Base-by-base conservation (phyloP, 2,113 vertebrate genomes). In the Labeo rohita region DNA sequence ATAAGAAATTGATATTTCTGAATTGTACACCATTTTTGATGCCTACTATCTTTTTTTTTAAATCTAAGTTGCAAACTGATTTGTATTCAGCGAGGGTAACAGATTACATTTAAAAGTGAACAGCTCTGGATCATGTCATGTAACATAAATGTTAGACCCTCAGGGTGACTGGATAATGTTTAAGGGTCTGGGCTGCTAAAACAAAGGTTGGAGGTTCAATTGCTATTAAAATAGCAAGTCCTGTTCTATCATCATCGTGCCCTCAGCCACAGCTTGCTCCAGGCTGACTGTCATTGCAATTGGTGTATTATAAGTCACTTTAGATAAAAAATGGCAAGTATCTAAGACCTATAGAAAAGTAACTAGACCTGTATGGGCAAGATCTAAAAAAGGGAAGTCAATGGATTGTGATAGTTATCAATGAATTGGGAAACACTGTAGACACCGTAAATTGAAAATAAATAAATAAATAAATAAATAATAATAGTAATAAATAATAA, bases 71-170 rank as follows among this genome's bases (percentile, higher is more conserved):
- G 16, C 1, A 52, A 16, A 34, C 4, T 21, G 52, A 79, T 39
- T 21, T 59, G 76, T 59, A 59, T 59, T 79, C 9, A 43, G 52
- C 39, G 52, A 59, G 50, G 76, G 23, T 72, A 72, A 70, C 47
- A 50, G 47, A 76, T 76, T 76, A 72, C 15, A 21, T 49, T 23
- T n/a, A 15, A 75, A 74, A 2, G 45, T 88, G 92, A 91, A 87
- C 90, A 47, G 18, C 56, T 80, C 56, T 80, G 54, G 54, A 6
- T 61, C 8, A 23, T 80, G 79, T 80, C 79, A 80, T 45, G 39
- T 80, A 49, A 65, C 59, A 65, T 80, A 47, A 65, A 80, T n/a
- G 18, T 45, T 47, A 65, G 77, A 80, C 54, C 79, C 59, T 65
- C 39, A 16, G 78, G 78, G 78, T 59, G 52, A 39, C 36, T 43